These are phyloP conservation scores for Drepanosiphum platanoidis DNA, from an alignment of 2,888 invertebrate genomes.

Conservation along the genomic window DNA sequence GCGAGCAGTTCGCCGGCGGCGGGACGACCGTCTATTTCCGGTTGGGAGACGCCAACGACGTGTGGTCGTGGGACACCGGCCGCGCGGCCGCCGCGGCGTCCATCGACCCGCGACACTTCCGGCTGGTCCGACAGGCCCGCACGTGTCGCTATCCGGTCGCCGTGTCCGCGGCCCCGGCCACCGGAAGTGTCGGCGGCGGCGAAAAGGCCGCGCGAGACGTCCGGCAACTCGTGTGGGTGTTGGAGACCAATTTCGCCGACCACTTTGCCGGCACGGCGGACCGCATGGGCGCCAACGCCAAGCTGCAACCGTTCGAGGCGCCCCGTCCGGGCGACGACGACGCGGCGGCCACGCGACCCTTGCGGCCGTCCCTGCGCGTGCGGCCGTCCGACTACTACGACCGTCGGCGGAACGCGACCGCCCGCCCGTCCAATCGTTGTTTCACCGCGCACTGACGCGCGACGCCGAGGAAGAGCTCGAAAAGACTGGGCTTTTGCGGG, in stretches of 20 bases:
- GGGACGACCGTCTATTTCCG: constrained; percentile 35
- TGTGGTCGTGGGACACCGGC: constrained; percentile 43
- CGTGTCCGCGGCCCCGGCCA: background rate
- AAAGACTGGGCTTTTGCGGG: too few species aligned
- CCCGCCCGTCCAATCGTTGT: background rate
- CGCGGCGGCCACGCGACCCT: too few species aligned
- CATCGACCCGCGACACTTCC: constrained; percentile 29
- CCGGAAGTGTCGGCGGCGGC: background rate
- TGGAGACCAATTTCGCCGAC: constrained; percentile 46
- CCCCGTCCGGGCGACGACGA: constrained; percentile 64
- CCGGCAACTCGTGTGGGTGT: constrained; percentile 24
- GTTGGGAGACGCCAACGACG: constrained; percentile 33
- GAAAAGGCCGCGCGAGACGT: background rate
- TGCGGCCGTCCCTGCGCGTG: too few species aligned
- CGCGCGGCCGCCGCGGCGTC: background rate
- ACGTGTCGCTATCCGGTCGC: constrained; percentile 39
- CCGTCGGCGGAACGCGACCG: too few species aligned
- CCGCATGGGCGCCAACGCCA: constrained; percentile 40
- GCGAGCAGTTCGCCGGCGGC: background rate
- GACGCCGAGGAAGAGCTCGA: too few species aligned
- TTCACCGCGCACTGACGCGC: background rate
- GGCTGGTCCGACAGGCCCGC: background rate
- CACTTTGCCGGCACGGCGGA: constrained; percentile 21
- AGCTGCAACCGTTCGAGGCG: constrained; percentile 9
- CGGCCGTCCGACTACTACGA: too few species aligned